Evolutionary conservation across 2,888 invertebrate genomes (phyloP), one percentile per base, ranked within the genome.

Genomic region (Lepetodrilus schrolli): DNA sequence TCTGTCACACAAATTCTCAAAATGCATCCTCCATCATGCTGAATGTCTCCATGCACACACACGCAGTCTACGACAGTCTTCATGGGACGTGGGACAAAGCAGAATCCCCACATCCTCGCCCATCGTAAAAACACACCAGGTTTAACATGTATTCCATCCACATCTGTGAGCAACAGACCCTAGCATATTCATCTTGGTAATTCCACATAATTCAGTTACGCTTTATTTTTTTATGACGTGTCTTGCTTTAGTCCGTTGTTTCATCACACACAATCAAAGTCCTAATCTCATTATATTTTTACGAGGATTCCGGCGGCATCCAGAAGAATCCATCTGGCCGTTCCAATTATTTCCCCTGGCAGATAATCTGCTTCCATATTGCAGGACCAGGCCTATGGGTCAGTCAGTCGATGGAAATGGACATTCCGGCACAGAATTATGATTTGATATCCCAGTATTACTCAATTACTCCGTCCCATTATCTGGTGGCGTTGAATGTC

Each of bases 381-480:
- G 58, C 34, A 58, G 34, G 30, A 26, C 58, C 58, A 58, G 58
- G 7, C n/a, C n/a, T n/a, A n/a, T n/a, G 1, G 17, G 34, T 4
- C 34, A 34, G 58, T 58, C 58, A 58, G 30, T 34, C 34, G 17
- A 17, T 30, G 17, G 26, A 58, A 58, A 58, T 58, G 58, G 58
- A 30, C 58, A 58, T 58, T 58, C 58, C 58, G 34, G 26, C 30
- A 21, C n/a, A 30, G 34, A 58, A 30, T 58, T 34, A 58, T 58
- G 58, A 58, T 58, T 58, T 26, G 58, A 58, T 58, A 30, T 58
- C 34, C 58, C 58, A 30, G 58, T 58, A 30, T 58, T 58, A 58
- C 17, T 17, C 58, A 58, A 58, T 58, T 58, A 58, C 58, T 30
- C 7, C 58, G 3, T 58, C 34, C 58, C 58, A 58, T 58, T 58